Base-by-base conservation (phyloP, 1,140 invertebrate species). In the Leucophenga varia region DNA sequence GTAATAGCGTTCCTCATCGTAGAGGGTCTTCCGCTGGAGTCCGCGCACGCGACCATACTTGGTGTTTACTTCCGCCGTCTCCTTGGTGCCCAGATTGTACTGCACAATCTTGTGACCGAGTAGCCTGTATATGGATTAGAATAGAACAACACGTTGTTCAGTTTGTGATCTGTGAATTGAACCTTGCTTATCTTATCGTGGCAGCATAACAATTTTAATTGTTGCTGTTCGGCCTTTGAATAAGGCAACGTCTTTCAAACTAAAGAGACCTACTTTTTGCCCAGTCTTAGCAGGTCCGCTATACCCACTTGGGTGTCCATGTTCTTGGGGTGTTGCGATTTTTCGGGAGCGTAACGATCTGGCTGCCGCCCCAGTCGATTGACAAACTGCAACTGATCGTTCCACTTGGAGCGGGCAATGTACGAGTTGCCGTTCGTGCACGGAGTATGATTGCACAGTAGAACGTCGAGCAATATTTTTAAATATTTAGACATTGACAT, bases 1-100 rank as follows among this genome's bases (percentile, higher is more conserved):
- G 25, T 54, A 68, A 46, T 72, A 79, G 0, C 31, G 14, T 4
- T 58, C 40, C 5, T 61, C 50, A 16, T 73, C 72, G 39, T 72
- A 69, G 7, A 60, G 37, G 0, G 64, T 57, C 36, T 54, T 53
- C 1, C 68, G 63, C 9, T 58, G 52, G 0, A 61, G 31, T 14
- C 68, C 68, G 1, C 47, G 49, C 14, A 71, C 21, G 35, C 51
- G 47, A 1, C 68, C 68, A 30, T 59, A 40, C n/a, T 43, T 37
- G 0, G 58, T 71, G n/a, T 42, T 35, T 0, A 67, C 13, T 19
- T 57, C 49, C 1, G 43, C 31, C 0, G 60, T 68, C 14, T 57
- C 47, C 14, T 63, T 61, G 9, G 57, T 61, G 36, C 22, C 51
- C 39, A 64, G 30, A 28, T 55, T 53, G 18, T 63, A 58, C 37